Base-by-base conservation (phyloP, 2,113 vertebrate genomes). In the Thryonomys swinderianus region DNA sequence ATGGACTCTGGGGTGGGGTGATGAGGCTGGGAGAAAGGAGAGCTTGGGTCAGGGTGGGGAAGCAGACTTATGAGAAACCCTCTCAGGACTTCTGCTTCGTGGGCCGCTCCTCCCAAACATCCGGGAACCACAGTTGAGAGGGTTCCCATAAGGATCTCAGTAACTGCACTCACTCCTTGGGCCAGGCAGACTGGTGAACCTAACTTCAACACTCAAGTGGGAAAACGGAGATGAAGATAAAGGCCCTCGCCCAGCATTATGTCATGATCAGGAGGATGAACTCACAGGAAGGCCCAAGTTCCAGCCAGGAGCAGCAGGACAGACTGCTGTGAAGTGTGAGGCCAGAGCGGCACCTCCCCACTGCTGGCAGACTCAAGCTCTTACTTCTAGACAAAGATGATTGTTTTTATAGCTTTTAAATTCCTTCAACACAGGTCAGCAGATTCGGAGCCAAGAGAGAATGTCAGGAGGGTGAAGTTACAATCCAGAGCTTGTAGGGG, bases 371-470 rank as follows among this genome's bases (percentile, higher is more conserved):
- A 64, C 89, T 92, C 30, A 66, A 51, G n/a, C 71, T 82, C 88
- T 66, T 74, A 71, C 74, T 96, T 73, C 94, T 90, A 96, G 90
- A 95, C 81, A 83, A 67, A 89, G 9, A 86, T 57, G 66, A 93
- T 37, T 96, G 90, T 95, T 94, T 97, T 96, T 71, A 94, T 73
- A 57, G 79, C 79, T 95, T 84, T 94, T 55, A 93, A 95, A 96
- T 95, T 96, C 90, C 79, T 95, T 85, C 55, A 74, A 83, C 71
- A 74, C 51, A 62, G 92, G 80, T 96, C 96, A 96, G 96, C 88
- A 95, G 79, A 85, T 84, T 7, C 90, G 93, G 83, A 94, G 93
- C 90, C 93, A 97, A 89, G 90, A 8, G 78, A 95, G 40, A 94
- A 51, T 66, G 81, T 82, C 34, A 91, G 78, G 79, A 95, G 87